Percentiles rank a stretch among this genome's conserved stretches.
These are phyloP conservation scores for Bombus vancouverensis DNA, from an alignment of 1,140 invertebrate species.

Conservation along the genomic window DNA sequence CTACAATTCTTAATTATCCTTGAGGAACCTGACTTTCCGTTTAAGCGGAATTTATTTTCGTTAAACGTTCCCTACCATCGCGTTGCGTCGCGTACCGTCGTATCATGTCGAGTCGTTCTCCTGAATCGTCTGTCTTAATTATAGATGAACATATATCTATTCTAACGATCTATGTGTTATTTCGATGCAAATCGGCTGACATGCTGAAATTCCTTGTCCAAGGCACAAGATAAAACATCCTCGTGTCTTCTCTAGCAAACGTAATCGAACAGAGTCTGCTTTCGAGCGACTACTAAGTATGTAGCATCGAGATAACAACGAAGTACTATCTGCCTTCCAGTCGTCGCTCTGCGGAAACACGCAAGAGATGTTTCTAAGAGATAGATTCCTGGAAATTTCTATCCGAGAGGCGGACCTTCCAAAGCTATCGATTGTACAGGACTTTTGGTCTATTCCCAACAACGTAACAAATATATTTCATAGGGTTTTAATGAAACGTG, in stretches of 20 bases:
- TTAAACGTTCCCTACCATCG: not conserved
- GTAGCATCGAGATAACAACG: conserved; percentile 55
- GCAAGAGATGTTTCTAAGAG: conserved; percentile 42
- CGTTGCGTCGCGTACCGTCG: too few species aligned
- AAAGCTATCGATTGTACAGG: conserved; percentile 8
- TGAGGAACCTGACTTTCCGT: not conserved
- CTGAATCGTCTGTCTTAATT: not conserved
- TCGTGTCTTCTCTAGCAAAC: not conserved
- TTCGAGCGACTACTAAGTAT: conserved; percentile 13
- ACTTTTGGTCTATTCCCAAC: conserved; percentile 13
- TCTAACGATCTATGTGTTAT: conserved; percentile 44
- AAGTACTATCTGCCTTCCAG: conserved; percentile 20
- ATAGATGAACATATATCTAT: not conserved
- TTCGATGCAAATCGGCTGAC: conserved; percentile 11
- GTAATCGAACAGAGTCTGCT: conserved; percentile 48
- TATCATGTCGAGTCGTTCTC: too few species aligned
- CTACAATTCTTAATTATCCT: not conserved
- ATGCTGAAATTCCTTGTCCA: conserved; percentile 34
- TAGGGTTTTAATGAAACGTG: too few species aligned
- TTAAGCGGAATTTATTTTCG: too few species aligned
- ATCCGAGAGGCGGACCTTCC: not conserved
- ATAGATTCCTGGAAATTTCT: conserved; percentile 60
- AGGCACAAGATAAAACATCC: conserved; percentile 48
- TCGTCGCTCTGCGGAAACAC: conserved; percentile 51
- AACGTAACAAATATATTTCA: conserved; percentile 23